phyloP scores from a whole-genome alignment of 2,113 vertebrate species.

The Alethe castanea region DNA sequence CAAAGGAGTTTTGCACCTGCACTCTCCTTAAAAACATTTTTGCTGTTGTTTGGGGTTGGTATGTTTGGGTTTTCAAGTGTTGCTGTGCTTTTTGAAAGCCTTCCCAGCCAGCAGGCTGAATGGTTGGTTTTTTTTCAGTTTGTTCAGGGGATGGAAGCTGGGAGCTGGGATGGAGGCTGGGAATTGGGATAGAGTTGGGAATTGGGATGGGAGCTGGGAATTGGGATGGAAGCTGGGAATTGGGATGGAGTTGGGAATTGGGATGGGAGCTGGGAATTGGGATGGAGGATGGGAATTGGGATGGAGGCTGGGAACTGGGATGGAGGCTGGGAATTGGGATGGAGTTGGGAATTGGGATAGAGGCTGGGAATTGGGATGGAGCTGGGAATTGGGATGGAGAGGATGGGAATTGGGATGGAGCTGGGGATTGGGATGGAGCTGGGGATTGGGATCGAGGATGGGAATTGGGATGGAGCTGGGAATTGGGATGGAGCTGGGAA shows the following conservation, averaged over 20 bases:
- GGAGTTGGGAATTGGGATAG: not conserved
- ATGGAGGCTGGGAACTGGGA: not conserved
- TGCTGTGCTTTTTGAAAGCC: not conserved
- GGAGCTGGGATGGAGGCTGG: no score
- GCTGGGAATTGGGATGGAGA: no score
- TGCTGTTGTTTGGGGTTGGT: not conserved
- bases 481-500: not conserved
- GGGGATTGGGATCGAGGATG: not conserved
- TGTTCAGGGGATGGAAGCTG: not conserved
- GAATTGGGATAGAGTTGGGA: not conserved
- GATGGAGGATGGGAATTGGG: not conserved
- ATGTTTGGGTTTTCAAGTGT: not conserved
- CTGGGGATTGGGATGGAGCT: not conserved
- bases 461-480: not conserved
- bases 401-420: not conserved
- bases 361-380: not conserved
- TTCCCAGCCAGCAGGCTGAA: not conserved
- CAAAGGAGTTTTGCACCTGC: not conserved
- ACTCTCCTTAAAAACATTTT: not conserved
- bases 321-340: not conserved
- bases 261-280: no score
- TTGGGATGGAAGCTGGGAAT: no score
- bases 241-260: not conserved
- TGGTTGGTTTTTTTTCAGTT: no score
- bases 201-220: accelerated